These are phyloP conservation scores for Corythaixoides concolor DNA, from an alignment of 2,113 vertebrate genomes.

Conservation along the genomic window DNA sequence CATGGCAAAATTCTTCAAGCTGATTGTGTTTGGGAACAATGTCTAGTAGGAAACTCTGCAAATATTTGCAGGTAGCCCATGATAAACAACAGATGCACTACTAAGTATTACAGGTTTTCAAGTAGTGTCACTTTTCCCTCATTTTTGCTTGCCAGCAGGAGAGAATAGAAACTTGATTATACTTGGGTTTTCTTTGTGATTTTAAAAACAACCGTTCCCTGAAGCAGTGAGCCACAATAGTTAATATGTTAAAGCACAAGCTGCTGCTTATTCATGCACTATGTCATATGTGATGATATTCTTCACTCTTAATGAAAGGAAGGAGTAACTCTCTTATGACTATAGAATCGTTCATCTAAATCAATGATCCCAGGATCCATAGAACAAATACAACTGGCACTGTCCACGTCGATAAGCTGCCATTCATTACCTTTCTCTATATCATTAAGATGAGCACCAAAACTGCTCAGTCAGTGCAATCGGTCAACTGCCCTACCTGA, in stretches of 20 bases:
- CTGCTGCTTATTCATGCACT: not conserved
- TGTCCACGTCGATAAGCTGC: not conserved
- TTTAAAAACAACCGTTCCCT: not conserved
- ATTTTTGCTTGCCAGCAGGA: not conserved
- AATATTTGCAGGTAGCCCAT: not conserved
- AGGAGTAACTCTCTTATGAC: rapidly evolving
- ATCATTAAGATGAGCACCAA: not conserved
- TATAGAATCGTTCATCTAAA: not conserved
- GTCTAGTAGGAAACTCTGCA: not conserved
- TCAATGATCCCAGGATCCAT: not conserved
- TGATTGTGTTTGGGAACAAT: not conserved
- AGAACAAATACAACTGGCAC: not conserved
- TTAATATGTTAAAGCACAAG: not conserved
- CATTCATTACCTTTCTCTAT: not conserved
- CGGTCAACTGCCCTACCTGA: not conserved
- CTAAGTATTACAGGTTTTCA: not conserved
- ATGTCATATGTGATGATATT: not conserved
- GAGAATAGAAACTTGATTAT: not conserved
- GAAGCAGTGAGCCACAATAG: not conserved
- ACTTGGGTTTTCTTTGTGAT: not conserved
- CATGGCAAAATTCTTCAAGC: not conserved
- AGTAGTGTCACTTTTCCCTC: not conserved
- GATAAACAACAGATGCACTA: not conserved
- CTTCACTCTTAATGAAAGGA: not conserved
- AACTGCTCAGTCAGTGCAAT: not conserved